phyloP scores from a whole-genome alignment of 35 echinoderm and acorn worm species.

The Holothuria glaberrima region DNA sequence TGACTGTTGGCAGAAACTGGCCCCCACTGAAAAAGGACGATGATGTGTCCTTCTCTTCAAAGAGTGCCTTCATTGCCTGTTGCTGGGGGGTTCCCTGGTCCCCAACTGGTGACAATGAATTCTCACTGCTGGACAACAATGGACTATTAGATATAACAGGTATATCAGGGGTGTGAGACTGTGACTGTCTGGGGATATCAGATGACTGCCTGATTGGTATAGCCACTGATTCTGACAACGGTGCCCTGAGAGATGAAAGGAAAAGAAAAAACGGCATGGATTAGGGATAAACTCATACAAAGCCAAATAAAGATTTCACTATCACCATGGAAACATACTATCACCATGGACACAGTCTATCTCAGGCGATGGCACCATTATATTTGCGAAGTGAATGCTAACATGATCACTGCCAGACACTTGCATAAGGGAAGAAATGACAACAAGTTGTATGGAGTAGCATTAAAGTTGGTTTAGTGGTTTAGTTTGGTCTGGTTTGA shows the following conservation, averaged over 20 bases:
- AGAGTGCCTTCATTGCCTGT: constrained; percentile 12
- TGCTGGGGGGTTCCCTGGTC: neutral
- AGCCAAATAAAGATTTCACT: too few relatives aligned
- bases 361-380: too few relatives aligned
- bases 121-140: constrained; percentile 25
- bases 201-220: constrained; percentile 38
- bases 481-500: too few relatives aligned
- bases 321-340: too few relatives aligned
- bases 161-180: constrained; percentile 29
- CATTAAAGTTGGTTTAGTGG: too few relatives aligned
- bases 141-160: constrained; percentile 46
- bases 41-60: constrained; percentile 15
- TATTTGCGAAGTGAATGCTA: too few relatives aligned
- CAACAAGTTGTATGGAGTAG: too few relatives aligned
- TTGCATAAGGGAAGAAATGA: too few relatives aligned
- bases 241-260: constrained; percentile 4
- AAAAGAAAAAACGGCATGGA: neutral
- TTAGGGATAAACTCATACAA: too few relatives aligned
- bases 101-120: constrained; percentile 34
- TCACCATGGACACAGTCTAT: too few relatives aligned
- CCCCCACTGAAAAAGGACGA: constrained; percentile 60
- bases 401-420: too few relatives aligned
- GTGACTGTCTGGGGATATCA: constrained; percentile 15
- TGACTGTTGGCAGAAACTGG: constrained; percentile 31
- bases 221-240: constrained; percentile 3